Evolutionary conservation across 2,888 invertebrate genomes (phyloP).

Genomic region (Macrophya annulata): DNA sequence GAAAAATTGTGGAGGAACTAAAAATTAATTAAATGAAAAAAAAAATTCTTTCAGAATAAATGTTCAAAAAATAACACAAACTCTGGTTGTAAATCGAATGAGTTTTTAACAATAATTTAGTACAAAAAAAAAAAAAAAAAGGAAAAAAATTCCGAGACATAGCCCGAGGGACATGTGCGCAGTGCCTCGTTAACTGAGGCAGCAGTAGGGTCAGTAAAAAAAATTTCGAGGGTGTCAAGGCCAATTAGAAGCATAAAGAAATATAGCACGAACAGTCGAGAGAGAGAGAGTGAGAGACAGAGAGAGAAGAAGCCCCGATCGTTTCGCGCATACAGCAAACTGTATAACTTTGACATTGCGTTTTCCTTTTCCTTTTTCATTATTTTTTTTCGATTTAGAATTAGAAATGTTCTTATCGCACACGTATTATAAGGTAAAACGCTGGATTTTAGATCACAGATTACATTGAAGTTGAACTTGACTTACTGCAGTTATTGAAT

Average conservation of each 20-base stretch:
- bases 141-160: neutral
- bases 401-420: neutral
- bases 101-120: neutral
- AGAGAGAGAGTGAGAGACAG: too few relatives aligned
- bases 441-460: neutral
- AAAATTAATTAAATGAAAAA: neutral
- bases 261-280: neutral
- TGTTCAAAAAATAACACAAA: neutral
- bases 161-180: neutral
- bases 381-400: neutral
- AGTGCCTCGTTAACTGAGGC: slow-evolving; percentile 25
- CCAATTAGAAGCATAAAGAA: slow-evolving; percentile 52
- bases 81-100: neutral
- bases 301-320: neutral
- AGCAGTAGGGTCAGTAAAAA: slow-evolving; percentile 26
- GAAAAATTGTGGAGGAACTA: neutral
- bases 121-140: neutral
- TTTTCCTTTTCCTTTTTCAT: neutral
- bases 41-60: neutral
- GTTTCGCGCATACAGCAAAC: neutral
- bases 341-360: neutral
- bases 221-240: slow-evolving; percentile 39
- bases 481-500: slow-evolving; percentile 1
- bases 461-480: neutral
- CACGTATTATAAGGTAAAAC: neutral